Conservation (phyloP, 1,140 invertebrate genomes). For the Drosophila mayri region DNA sequence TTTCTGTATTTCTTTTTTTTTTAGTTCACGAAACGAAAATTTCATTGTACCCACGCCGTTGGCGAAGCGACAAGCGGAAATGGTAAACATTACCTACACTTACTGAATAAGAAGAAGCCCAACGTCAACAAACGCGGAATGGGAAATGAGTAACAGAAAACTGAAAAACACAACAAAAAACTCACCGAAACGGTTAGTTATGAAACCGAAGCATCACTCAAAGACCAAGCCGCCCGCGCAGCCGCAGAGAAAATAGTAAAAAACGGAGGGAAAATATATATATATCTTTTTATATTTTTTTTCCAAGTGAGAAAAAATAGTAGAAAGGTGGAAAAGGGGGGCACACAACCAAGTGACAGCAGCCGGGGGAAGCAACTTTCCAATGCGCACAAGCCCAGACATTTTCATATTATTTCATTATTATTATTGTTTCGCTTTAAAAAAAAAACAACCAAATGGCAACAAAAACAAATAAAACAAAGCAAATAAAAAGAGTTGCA, state of each 20-base stretch:
- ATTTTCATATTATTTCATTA: constrained; percentile 73
- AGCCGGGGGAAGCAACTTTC: constrained; percentile 72
- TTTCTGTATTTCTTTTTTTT: constrained; percentile 58
- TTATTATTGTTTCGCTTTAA: constrained; percentile 68
- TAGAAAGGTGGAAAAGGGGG: constrained; percentile 2
- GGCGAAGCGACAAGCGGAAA: constrained; percentile 78
- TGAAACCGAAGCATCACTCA: constrained; percentile 82
- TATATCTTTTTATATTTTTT: neutral
- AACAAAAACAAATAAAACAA: constrained; percentile 32
- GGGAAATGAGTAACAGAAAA: constrained; percentile 54
- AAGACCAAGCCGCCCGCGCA: constrained; percentile 75
- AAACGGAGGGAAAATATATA: neutral
- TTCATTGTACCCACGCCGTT: constrained; percentile 76
- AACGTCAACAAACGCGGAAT: constrained; percentile 39
- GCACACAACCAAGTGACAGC: constrained; percentile 62
- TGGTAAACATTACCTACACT: constrained; percentile 82
- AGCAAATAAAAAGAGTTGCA: constrained; percentile 55
- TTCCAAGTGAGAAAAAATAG: constrained; percentile 1
- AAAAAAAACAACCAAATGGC: neutral
- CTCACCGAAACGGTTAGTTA: constrained; percentile 70
- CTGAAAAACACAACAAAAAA: constrained; percentile 17
- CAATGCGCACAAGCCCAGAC: constrained; percentile 48
- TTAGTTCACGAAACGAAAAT: constrained; percentile 59
- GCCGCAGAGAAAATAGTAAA: constrained; percentile 25
- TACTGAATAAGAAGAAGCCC: constrained; percentile 57